Evolutionary conservation across 2,797 vertebrate species (phyloP).

Genomic region (Corythornis leucogaster): DNA sequence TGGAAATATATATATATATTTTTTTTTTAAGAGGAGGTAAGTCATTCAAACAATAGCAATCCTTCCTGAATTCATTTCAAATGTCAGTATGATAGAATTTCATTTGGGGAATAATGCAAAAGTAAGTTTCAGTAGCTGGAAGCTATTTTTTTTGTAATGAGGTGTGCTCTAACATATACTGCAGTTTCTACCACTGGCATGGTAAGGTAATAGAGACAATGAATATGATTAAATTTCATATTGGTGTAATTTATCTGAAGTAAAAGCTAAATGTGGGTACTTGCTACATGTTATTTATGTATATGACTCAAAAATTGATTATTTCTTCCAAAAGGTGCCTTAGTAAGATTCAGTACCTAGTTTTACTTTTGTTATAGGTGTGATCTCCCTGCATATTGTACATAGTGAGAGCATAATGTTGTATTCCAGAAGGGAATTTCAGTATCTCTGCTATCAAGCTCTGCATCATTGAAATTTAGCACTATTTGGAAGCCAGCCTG

Average conservation of each 20-base stretch:
- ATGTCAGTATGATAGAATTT: conserved; percentile 17
- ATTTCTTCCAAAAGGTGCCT: background rate
- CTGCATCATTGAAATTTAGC: background rate
- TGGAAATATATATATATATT: background rate
- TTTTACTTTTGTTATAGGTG: background rate
- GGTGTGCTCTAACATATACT: background rate
- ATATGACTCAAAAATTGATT: background rate
- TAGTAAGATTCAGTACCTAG: background rate
- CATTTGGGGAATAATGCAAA: conserved; percentile 38
- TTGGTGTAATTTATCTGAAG: background rate
- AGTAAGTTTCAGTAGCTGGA: conserved; percentile 38
- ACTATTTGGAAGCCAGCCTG: background rate
- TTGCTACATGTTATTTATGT: background rate
- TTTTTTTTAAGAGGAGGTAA: conserved; percentile 11
- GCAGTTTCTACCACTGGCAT: background rate
- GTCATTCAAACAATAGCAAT: conserved; percentile 20
- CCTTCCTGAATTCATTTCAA: conserved; percentile 37
- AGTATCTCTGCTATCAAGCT: background rate
- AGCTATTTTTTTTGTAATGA: conserved; percentile 43
- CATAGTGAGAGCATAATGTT: background rate
- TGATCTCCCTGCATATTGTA: background rate
- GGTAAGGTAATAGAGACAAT: background rate
- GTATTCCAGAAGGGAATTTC: background rate
- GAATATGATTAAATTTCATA: background rate
- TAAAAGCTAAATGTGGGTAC: background rate